Evolutionary conservation across 2,888 invertebrate species (phyloP).

Genomic region (Melinopterus prodromus): DNA sequence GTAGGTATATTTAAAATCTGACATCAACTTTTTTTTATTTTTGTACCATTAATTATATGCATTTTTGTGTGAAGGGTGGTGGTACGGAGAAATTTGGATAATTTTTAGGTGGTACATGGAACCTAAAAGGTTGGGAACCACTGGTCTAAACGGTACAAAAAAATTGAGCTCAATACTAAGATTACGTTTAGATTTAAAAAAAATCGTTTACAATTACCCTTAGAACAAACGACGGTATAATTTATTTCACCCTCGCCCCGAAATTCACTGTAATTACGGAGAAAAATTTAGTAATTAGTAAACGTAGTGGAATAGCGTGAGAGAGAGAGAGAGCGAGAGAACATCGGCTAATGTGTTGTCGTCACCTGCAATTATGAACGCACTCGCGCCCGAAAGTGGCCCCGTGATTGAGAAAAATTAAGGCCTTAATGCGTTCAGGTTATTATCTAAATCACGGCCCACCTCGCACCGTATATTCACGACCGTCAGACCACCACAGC

Average conservation of each 20-base stretch:
- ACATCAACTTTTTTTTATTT: no score
- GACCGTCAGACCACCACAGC: background rate
- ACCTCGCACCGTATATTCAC: background rate
- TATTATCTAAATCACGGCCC: background rate
- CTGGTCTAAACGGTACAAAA: no score
- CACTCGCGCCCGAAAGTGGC: background rate
- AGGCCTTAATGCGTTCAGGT: background rate
- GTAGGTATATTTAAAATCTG: no score
- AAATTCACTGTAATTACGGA: background rate
- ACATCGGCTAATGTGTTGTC: background rate
- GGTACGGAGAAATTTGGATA: no score
- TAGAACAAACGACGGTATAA: no score
- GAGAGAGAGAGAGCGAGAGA: background rate
- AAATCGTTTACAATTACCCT: no score
- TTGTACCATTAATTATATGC: no score
- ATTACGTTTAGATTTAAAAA: no score
- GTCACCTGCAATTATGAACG: conserved; percentile 4
- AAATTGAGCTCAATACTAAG: no score
- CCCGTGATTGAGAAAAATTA: background rate
- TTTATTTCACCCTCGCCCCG: background rate
- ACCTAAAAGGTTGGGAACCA: no score
- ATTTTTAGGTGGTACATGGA: no score
- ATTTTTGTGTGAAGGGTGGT: no score
- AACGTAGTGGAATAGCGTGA: background rate
- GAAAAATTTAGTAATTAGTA: background rate